These are phyloP conservation scores for Cardiocondyla obscurior DNA, from an alignment of 1,140 invertebrate species.

Conservation along the genomic window DNA sequence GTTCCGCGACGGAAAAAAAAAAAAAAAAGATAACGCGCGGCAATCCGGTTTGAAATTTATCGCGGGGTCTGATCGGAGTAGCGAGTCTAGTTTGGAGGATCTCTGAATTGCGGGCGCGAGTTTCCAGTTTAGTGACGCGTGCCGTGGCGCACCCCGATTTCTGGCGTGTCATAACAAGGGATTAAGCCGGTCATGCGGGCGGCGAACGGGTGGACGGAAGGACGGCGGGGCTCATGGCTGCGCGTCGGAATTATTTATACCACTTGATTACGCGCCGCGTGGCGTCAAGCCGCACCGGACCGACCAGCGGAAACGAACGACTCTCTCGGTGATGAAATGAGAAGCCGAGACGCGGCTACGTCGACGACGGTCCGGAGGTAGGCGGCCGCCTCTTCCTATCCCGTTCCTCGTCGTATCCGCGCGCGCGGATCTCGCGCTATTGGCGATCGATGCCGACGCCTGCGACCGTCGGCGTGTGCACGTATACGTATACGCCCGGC, in stretches of 20 bases:
- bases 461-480: constrained; percentile 19
- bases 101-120: neutral
- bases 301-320: constrained; percentile 73
- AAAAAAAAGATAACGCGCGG: no score
- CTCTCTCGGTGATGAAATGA: constrained; percentile 6
- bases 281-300: constrained; percentile 64
- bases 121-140: constrained; percentile 4
- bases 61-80: no score
- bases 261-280: constrained; percentile 78
- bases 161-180: constrained; percentile 77
- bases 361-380: neutral
- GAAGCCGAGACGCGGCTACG: neutral
- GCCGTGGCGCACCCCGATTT: constrained; percentile 65
- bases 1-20: neutral
- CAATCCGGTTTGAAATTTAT: neutral
- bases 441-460: constrained; percentile 56
- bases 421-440: constrained; percentile 49
- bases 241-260: constrained; percentile 81
- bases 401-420: neutral
- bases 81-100: no score
- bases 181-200: constrained; percentile 69
- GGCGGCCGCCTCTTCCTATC: neutral
- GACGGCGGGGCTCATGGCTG: constrained; percentile 74
- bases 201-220: constrained; percentile 29
- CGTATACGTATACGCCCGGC: neutral